Evolutionary conservation across 2,888 invertebrate species (phyloP), one percentile per base, ranked within the genome.

Genomic region (Gymnoscelis rufifasciata): DNA sequence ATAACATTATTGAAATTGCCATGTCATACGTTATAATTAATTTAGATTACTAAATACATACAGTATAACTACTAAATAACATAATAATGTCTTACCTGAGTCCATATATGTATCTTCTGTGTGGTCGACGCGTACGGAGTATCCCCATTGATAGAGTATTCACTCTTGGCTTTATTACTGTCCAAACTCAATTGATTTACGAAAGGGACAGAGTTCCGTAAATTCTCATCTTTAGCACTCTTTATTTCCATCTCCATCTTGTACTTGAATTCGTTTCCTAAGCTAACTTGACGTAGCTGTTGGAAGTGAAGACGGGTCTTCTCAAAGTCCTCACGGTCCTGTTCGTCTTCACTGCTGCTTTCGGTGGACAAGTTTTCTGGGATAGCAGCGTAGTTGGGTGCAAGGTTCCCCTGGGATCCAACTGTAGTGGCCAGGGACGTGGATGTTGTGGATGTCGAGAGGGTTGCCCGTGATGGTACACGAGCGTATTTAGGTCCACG

Each of bases 221-320:
- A 68, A 66, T 91, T 91, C 62, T 90, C 91, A 42, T 90, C 89
- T 57, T 90, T 90, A 23, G 90, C 90, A 56, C 78, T 82, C 69
- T 90, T 91, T 41, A 90, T 91, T 71, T 91, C 91, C 92, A 91
- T 91, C 74, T 91, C 91, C 87, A 89, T 88, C 63, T 88, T 89
- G 74, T 88, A 88, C 78, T 89, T 92, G 60, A 90, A 91, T 57
- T 90, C 90, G 74, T 91, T 91, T 54, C 91, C 91, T 63, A 90
- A 78, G 71, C 91, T 91, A 52, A 91, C 89, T 61, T 91, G 90
- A 43, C 91, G 88, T 52, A 90, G 79, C 60, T 91, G 90, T 65
- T 91, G 92, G 64, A 91, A 91, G 64, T 89, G 90, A 45, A 90
- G 90, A 13, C 91, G 78, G 10, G 90, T 90, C 24, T 89, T 83